These are phyloP conservation scores for Mormyrus proboscirostris DNA, from an alignment of 2,797 vertebrate genomes.

Conservation along the genomic window DNA sequence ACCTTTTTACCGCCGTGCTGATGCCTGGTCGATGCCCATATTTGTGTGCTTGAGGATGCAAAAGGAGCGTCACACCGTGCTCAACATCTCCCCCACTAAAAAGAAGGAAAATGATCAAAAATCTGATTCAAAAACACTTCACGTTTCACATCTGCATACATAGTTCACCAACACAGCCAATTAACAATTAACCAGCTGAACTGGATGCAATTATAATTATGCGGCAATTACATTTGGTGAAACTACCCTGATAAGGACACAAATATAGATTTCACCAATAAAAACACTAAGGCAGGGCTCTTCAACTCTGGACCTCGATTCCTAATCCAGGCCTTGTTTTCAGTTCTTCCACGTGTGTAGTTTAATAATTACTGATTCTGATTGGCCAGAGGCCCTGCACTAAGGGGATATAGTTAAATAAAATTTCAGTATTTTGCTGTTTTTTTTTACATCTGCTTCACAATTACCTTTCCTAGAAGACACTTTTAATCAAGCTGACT, in stretches of 20 bases:
- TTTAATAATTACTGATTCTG: too few relatives aligned
- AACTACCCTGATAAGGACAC: background rate
- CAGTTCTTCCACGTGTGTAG: too few relatives aligned
- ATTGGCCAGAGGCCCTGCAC: too few relatives aligned
- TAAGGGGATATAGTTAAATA: background rate
- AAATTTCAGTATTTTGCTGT: background rate
- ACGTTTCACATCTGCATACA: background rate
- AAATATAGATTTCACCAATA: background rate
- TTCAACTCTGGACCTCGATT: too few relatives aligned
- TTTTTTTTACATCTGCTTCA: background rate
- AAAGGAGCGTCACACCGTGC: background rate
- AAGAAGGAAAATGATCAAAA: background rate
- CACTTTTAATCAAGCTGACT: background rate
- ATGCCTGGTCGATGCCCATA: background rate
- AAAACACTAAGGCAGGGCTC: background rate
- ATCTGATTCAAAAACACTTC: background rate
- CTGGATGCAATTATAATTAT: background rate
- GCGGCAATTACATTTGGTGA: background rate
- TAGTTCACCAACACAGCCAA: background rate
- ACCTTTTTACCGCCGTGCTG: background rate
- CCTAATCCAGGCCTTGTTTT: too few relatives aligned
- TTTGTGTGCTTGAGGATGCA: background rate
- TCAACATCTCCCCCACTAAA: background rate
- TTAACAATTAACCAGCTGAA: background rate
- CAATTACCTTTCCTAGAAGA: background rate